phyloP scores from a whole-genome alignment of 2,888 invertebrate species.

The Rotaria socialis region DNA sequence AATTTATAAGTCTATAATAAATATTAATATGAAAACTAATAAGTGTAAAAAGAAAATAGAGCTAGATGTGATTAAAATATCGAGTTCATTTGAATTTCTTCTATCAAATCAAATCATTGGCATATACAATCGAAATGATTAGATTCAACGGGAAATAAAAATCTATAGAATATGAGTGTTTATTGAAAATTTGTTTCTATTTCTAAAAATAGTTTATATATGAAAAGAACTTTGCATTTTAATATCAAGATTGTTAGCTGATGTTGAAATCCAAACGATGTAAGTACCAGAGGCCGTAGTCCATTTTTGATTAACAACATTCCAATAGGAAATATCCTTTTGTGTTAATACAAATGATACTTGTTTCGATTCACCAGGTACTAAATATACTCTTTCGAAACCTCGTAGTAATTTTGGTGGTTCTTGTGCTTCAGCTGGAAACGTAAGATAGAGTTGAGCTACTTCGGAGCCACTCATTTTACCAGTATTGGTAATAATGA shows the following conservation, averaged over 20 bases:
- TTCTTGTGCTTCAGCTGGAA: constrained; percentile 4
- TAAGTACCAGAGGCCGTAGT: not conserved
- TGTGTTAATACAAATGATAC: not conserved
- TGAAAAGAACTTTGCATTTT: not conserved
- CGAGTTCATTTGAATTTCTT: too few species aligned
- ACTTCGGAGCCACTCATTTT: not conserved
- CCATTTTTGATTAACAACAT: constrained; percentile 30
- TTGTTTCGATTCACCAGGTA: not conserved
- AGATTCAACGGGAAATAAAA: too few species aligned
- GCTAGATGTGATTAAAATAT: too few species aligned
- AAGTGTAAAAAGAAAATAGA: too few species aligned
- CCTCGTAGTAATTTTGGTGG: constrained; percentile 33
- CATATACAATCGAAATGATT: too few species aligned
- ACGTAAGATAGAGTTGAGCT: not conserved
- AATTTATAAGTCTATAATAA: too few species aligned
- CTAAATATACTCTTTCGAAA: constrained; percentile 15
- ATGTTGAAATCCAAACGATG: not conserved
- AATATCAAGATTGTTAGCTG: not conserved
- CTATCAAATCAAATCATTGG: too few species aligned
- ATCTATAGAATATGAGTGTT: too few species aligned
- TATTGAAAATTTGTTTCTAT: too few species aligned
- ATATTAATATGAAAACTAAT: too few species aligned
- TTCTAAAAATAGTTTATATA: not conserved
- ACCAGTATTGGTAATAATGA: not conserved
- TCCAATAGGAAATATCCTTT: constrained; percentile 32